Evolutionary conservation across 2,888 invertebrate species (phyloP), one percentile per base, ranked within the genome.

Genomic region (Aethes cnicana): DNA sequence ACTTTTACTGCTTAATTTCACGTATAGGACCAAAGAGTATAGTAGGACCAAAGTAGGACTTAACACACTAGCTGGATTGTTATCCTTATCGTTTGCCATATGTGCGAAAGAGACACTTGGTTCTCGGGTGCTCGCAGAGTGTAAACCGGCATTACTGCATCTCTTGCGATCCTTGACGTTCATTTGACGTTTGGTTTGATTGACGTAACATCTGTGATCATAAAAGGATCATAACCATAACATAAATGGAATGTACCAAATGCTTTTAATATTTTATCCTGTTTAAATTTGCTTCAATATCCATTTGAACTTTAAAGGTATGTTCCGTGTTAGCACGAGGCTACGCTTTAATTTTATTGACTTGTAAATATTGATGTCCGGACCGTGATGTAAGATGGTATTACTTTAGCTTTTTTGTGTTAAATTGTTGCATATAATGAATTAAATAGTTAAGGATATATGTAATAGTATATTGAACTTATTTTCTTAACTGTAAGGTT

Each of bases 331-430:
- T 33, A 30, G 14, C 14, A 16, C 9, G 4, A 5, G 4, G 7
- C 3, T 20, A 4, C 6, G 26, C 6, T 16, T n/a, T n/a, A 18
- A 20, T 39, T 26, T 25, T 11, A 11, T 20, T 9, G 9, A 12
- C n/a, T 6, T 20, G 33, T 33, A 33, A 52, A 44, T 52, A 39
- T 44, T 52, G 44, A 37, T 32, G 12, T 39, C 9, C 41, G 36
- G 57, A 42, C 54, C 63, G 71, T 86, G 86, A 86, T 86, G 86
- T 86, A 86, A 86, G 86, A 86, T 62, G 57, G 57, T 59, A 54
- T 61, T 61, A 67, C 68, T 63, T 59, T 47, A 33, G 21, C 21
- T 37, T 59, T 63, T 65, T 66, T 55, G 46, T 33, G 8, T 12
- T n/a, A 54, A 53, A 53, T 65, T 58, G 3, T n/a, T n/a, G 11